Conservation (phyloP, 2,888 invertebrate species). For the Acanthococcus lagerstroemiae region DNA sequence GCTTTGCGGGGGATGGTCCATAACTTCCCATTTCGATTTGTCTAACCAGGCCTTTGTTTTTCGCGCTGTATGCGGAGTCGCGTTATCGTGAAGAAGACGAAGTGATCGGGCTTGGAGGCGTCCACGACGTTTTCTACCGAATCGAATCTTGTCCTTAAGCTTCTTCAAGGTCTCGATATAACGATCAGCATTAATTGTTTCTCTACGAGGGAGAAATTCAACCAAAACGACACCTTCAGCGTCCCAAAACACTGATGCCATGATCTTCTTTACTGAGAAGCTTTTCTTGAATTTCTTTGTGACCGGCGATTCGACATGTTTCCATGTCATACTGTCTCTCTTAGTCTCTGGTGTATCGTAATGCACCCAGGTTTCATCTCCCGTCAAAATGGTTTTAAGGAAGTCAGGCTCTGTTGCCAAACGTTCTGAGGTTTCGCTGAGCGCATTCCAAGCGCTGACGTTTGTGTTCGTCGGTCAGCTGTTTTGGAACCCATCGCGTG, state of each 20-base stretch:
- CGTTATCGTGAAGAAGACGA: neutral
- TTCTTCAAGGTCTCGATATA: neutral
- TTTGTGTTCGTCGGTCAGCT: constrained; percentile 24
- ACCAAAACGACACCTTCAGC: neutral
- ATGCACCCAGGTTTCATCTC: constrained; percentile 21
- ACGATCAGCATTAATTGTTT: too few relatives aligned
- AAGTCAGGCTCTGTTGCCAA: too few relatives aligned
- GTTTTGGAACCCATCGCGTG: constrained; percentile 29
- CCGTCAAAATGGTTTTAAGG: constrained; percentile 15
- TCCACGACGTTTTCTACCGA: neutral
- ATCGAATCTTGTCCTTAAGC: neutral
- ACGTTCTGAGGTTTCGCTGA: too few relatives aligned
- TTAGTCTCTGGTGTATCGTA: constrained; percentile 21
- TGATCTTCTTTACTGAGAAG: neutral
- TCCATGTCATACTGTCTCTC: constrained; percentile 1
- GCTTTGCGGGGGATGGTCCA: neutral
- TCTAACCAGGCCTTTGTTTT: neutral
- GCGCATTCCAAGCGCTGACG: constrained; percentile 8
- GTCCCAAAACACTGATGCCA: neutral
- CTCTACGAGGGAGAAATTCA: neutral
- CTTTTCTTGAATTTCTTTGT: neutral
- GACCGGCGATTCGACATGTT: constrained; percentile 8
- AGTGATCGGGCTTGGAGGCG: neutral
- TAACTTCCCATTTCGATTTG: neutral
- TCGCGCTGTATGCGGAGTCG: neutral